Percentiles rank a stretch among this genome's conserved stretches.
Conservation (phyloP, 2,797 vertebrate species). For the Champsocephalus gunnari region DNA sequence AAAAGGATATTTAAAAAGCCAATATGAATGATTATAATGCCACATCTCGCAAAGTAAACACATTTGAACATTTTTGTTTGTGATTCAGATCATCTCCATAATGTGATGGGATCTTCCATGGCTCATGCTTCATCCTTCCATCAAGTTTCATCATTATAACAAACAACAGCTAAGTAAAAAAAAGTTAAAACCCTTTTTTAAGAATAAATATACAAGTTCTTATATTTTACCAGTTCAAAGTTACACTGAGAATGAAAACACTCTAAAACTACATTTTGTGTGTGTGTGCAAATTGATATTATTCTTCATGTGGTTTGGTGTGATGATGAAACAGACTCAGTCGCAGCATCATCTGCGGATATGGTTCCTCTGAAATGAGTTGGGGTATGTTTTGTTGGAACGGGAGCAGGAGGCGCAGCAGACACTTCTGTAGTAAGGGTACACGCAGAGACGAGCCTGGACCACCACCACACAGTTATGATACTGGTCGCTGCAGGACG, state of each 20-base stretch:
- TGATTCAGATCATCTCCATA: too few species aligned
- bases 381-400: constrained; percentile 51
- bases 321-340: neutral
- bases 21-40: too few species aligned
- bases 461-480: constrained; percentile 85
- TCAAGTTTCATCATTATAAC: too few species aligned
- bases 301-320: neutral
- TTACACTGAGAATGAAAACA: constrained; percentile 18
- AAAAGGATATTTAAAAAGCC: too few species aligned
- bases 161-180: neutral
- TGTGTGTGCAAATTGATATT: neutral
- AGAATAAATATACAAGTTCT: constrained; percentile 66
- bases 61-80: too few species aligned
- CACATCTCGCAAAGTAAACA: too few species aligned
- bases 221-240: constrained; percentile 34
- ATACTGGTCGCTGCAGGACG: constrained; percentile 81
- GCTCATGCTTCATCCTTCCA: too few species aligned
- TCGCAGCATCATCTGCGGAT: constrained; percentile 62
- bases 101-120: too few species aligned
- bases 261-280: neutral
- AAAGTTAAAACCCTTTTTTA: constrained; percentile 55
- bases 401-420: constrained; percentile 81
- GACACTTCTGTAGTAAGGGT: constrained; percentile 81
- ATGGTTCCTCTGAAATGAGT: constrained; percentile 51
- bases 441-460: constrained; percentile 83